Percentiles rank a stretch among this genome's conserved stretches.
Conservation (phyloP, 2,797 vertebrate species). For the Sebastes hopkinsi region DNA sequence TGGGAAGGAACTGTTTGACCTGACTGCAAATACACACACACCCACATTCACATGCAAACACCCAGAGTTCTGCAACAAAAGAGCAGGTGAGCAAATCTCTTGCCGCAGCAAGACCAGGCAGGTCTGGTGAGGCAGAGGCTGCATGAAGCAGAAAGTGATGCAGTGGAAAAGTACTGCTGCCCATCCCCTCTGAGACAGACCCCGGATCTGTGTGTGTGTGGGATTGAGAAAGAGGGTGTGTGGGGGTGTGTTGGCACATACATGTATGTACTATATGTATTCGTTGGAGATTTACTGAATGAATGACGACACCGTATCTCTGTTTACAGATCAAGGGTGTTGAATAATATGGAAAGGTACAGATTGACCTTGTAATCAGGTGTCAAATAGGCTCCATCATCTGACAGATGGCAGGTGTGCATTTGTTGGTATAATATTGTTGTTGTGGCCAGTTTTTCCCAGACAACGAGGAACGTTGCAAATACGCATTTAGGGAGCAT, state of each 20-base stretch:
- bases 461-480: neutral
- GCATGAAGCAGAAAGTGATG: constrained; percentile 36
- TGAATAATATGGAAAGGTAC: constrained; percentile 6
- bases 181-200: constrained; percentile 46
- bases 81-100: constrained; percentile 61
- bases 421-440: neutral
- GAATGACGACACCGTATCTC: neutral
- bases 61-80: constrained; percentile 35
- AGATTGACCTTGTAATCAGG: constrained; percentile 1
- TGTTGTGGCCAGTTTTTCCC: constrained; percentile 3
- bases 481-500: neutral
- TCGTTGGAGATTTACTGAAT: neutral
- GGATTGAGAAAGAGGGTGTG: neutral
- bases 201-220: neutral
- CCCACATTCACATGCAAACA: neutral
- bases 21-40: neutral
- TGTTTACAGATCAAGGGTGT: neutral
- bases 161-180: constrained; percentile 75
- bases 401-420: neutral
- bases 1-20: constrained; percentile 13
- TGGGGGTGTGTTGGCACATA: neutral
- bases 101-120: constrained; percentile 69
- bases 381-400: neutral
- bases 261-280: neutral
- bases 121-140: constrained; percentile 49